Conservation (phyloP, 2,888 invertebrate species). For the Hydraecia micacea region DNA sequence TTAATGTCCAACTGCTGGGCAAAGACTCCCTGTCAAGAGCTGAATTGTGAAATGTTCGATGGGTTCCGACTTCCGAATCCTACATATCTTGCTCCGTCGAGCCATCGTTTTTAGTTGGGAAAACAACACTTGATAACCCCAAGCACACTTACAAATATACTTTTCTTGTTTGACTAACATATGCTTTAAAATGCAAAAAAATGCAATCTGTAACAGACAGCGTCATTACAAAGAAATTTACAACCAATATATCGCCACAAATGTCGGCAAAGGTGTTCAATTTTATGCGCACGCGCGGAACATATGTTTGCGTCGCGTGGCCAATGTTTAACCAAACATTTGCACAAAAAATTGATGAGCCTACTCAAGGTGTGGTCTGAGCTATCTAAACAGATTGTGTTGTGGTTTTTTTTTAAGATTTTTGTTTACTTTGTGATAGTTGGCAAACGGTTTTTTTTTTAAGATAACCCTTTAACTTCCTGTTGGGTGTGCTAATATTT, state of each 20-base stretch:
- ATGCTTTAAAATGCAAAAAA: slow-evolving; percentile 35
- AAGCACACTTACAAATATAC: background rate
- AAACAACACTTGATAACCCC: background rate
- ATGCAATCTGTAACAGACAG: slow-evolving; percentile 59
- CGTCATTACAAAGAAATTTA: slow-evolving; percentile 66
- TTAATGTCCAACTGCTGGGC: too few species aligned
- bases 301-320: slow-evolving; percentile 77
- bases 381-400: slow-evolving; percentile 68
- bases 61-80: too few species aligned
- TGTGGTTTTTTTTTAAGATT: slow-evolving; percentile 66
- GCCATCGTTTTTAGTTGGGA: background rate
- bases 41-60: background rate
- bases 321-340: slow-evolving; percentile 75
- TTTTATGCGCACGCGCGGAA: slow-evolving; percentile 79
- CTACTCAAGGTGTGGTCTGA: slow-evolving; percentile 76
- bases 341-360: slow-evolving; percentile 74
- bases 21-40: too few species aligned
- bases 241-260: slow-evolving; percentile 76
- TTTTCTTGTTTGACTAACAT: slow-evolving; percentile 11
- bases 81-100: background rate
- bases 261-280: slow-evolving; percentile 85
- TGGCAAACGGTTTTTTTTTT: slow-evolving; percentile 42
- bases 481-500: slow-evolving; percentile 49
- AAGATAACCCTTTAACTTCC: slow-evolving; percentile 44
- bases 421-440: slow-evolving; percentile 42